Base-by-base conservation (phyloP, 2,797 vertebrate genomes). In the Euthynnus affinis region DNA sequence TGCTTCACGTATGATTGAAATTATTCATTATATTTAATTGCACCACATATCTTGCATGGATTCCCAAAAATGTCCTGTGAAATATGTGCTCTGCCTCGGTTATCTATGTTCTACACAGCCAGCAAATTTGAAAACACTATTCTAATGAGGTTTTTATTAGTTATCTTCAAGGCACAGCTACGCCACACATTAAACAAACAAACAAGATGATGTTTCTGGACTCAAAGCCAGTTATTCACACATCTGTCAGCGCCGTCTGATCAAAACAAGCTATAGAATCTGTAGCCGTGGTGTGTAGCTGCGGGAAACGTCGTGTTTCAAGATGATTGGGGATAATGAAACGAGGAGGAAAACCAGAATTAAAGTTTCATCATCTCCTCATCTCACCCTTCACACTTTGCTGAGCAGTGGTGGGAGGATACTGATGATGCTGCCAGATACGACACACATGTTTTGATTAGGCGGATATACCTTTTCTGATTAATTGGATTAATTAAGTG, bases 401-500 rank as follows among this genome's bases (percentile, higher is more conserved):
- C 78, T 84, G 82, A 84, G 81, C 79, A 68, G 73, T 46, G 49
- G 69, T 74, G 59, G 63, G 70, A 77, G 63, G 85, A 82, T 83
- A 77, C 80, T 72, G 84, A 87, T 89, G 82, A 79, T 80, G 76
- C 81, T 64, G 86, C 60, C 79, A 81, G 83, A 91, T 80, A 85
- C 2, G 15, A 79, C 88, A 83, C 83, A 81, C 70, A 68, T 80
- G 86, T 89, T 90, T 74, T 84, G 78, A 91, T 89, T 81, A 84
- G 80, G 32, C 13, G 60, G 74, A 72, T 81, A 70, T 86, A 89
- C 75, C 81, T 88, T 88, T 87, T 15, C 71, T 87, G 85, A 91
- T 91, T 86, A 87, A 92, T 88, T 84, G 72, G 81, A 91, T 89
- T 88, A 88, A 93, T 92, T 91, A 91, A 80, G 82, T 59, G 58